Conservation (phyloP, 1,140 invertebrate genomes). For the Aphelinus certus region DNA sequence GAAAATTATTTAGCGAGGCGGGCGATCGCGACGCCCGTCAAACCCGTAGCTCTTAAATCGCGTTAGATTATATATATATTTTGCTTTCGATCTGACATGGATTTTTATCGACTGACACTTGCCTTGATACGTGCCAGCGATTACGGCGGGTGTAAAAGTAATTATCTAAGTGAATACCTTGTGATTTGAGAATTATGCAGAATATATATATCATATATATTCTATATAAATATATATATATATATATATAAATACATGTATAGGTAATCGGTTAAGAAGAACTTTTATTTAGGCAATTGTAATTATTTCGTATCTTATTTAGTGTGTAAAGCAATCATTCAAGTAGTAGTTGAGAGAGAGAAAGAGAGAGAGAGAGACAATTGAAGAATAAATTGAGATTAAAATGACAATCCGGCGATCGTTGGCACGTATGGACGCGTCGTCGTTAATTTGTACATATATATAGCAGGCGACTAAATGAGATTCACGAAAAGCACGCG, state of each 20-base stretch:
- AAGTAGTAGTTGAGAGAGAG: neutral
- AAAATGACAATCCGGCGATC: constrained; percentile 7
- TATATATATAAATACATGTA: constrained; percentile 4
- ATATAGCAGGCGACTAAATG: neutral
- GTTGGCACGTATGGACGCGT: constrained; percentile 45
- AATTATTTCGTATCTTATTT: constrained; percentile 35
- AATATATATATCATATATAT: constrained; percentile 18
- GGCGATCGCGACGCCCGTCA: constrained; percentile 9
- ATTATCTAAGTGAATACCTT: constrained; percentile 34
- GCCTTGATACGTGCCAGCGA: constrained; percentile 37
- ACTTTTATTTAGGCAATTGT: constrained; percentile 37
- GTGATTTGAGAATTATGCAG: constrained; percentile 17
- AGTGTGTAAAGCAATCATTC: constrained; percentile 32
- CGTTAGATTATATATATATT: constrained; percentile 30
- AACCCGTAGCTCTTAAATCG: constrained; percentile 17
- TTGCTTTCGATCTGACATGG: constrained; percentile 29
- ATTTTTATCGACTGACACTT: constrained; percentile 21
- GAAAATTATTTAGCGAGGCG: constrained; percentile 17
- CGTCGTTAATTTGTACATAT: constrained; percentile 40
- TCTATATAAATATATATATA: constrained; percentile 29
- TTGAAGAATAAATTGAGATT: neutral
- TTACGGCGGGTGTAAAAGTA: constrained; percentile 9
- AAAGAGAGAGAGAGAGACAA: neutral
- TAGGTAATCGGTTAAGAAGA: constrained; percentile 30
- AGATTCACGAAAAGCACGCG: constrained; percentile 11